These are phyloP conservation scores for Thereva unica DNA, from an alignment of 2,888 invertebrate genomes.

Conservation along the genomic window DNA sequence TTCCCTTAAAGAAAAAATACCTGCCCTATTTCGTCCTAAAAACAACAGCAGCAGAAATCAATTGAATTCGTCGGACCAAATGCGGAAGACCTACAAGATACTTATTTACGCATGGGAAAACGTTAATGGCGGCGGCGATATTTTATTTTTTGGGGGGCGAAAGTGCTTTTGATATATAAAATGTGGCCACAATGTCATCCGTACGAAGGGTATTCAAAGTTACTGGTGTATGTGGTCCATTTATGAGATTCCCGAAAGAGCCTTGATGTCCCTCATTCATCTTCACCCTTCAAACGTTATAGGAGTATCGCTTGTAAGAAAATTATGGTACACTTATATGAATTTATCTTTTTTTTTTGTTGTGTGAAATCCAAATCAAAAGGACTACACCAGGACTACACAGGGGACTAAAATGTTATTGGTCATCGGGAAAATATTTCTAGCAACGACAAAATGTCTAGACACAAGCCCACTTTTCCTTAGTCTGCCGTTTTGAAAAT, in stretches of 20 bases:
- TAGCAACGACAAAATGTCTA: conserved; percentile 21
- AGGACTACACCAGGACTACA: background rate
- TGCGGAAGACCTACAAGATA: too few relatives aligned
- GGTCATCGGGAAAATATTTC: conserved; percentile 17
- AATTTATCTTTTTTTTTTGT: conserved; percentile 1
- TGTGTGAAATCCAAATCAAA: conserved; percentile 8
- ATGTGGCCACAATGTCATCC: conserved; percentile 7
- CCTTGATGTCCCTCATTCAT: background rate
- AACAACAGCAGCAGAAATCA: too few relatives aligned
- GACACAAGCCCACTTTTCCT: conserved; percentile 29
- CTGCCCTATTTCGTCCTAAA: too few relatives aligned
- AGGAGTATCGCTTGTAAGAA: background rate
- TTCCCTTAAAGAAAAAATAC: too few relatives aligned
- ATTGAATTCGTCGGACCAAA: too few relatives aligned
- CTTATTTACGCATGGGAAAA: background rate
- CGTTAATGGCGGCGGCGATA: conserved; percentile 2
- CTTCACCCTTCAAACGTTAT: background rate
- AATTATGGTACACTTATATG: conserved; percentile 6
- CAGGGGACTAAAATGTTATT: background rate
- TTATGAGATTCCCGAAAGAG: conserved; percentile 11
- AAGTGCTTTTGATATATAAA: conserved; percentile 27
- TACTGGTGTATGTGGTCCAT: conserved; percentile 24
- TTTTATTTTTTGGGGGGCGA: conserved; percentile 15
- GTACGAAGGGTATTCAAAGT: conserved; percentile 17
- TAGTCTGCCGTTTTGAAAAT: conserved; percentile 18